Evolutionary conservation across 2,113 vertebrate species (phyloP), one percentile per base, ranked within the genome.

Genomic region (Eulemur rufifrons): DNA sequence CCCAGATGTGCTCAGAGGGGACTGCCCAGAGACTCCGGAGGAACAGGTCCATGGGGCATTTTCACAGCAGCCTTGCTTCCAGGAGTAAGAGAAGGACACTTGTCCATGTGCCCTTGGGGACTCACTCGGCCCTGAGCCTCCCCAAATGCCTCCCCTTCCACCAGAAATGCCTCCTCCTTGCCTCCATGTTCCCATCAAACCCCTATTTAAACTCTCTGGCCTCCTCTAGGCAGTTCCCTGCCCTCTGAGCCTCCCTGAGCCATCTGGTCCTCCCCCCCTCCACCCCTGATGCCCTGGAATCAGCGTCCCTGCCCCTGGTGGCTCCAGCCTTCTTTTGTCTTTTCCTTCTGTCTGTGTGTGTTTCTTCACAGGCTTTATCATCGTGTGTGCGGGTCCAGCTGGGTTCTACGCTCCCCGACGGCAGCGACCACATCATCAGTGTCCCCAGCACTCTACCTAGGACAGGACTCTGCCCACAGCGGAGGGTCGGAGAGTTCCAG

Each of bases 381-480:
- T 47, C 3, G 1, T 1, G n/a, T 29, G 11, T 39, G 52, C 29
- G 14, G 25, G 37, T 37, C 69, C 47, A 85, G 56, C 29, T 11
- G 18, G 86, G 82, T 7, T 11, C 34, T 34, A 20, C 86, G 80
- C 27, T 82, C 47, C 83, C 80, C 5, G 2, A 1, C 17, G 29
- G 2, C 8, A 5, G n/a, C 3, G 32, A 13, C 56, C n/a, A 2
- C 0, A 5, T 8, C 11, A 14, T 3, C 47, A 11, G 1, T 8
- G 42, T 1, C 69, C 32, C 1, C 50, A n/a, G 11, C 8, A 3
- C 14, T 7, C 32, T 5, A 5, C 54, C 61, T 3, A 5, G 32
- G 39, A 23, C 61, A 32, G 63, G 37, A 25, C 59, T 68, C 73
- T 68, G 42, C 29, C 61, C 63, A 18, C 39, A 1, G 1, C 0